Evolutionary conservation across 2,888 invertebrate species (phyloP), one percentile per base, ranked within the genome.

Genomic region (Conus canariensis): DNA sequence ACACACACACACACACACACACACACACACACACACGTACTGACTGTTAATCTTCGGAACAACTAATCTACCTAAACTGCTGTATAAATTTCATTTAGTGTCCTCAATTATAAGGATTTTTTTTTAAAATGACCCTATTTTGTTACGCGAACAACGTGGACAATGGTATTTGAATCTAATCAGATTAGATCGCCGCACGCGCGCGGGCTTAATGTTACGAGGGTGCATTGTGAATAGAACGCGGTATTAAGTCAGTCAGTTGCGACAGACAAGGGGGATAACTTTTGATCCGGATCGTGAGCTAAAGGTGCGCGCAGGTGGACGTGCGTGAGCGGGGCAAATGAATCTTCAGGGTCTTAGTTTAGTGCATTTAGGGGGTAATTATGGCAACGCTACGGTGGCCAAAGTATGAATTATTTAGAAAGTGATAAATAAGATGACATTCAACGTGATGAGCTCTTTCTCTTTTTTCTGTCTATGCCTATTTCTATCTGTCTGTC

Each of bases 1-100:
- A 70, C 70, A 70, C 70, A 70, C 70, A 70, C 70, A 70, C 70
- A 70, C 70, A 70, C 70, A 70, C 70, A 70, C 70, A 14, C 70
- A 70, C 70, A 14, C 70, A 70, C 70, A 70, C 70, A 70, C 1
- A 70, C 70, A 70, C 70, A 70, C 70, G 19, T 19, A 70, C 70
- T 19, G 19, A 70, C 70, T 16, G 16, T 64, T 16, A 64, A 64
- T 64, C 10, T 16, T 64, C 64, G 12, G 16, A 22, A 14, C 0
- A 70, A 22, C 22, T 70, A 70, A 70, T 70, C 70, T 70, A 70
- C 22, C 70, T 22, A 22, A 22, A 70, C 70, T 70, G 22, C 70
- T 19, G 16, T 70, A 16, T 70, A 70, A 70, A 70, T 22, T 16
- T 22, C 70, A 70, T 70, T 70, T 70, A 22, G 19, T 22, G 70